A percentile compares a stretch with the other conserved stretches of the same genome.
Evolutionary conservation across 2,113 vertebrate genomes (phyloP).

Genomic region (Gadus macrocephalus): DNA sequence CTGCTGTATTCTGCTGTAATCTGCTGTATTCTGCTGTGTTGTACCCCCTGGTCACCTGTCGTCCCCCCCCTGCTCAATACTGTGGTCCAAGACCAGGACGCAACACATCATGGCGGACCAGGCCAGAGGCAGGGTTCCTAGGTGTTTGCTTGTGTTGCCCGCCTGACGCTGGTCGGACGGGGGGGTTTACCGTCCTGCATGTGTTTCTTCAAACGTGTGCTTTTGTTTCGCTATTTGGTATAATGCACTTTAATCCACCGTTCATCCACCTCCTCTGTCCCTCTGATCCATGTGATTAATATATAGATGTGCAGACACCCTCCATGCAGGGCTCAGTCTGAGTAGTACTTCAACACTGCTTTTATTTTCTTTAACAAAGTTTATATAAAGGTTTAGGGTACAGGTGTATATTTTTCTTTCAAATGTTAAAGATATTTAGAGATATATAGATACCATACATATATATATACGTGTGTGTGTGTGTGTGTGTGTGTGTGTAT

Average conservation of each 20-base stretch:
- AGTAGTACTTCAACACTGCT: conserved; percentile 51
- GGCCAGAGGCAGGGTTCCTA: too few species aligned
- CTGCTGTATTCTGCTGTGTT: conserved; percentile 46
- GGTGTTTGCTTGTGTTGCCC: conserved; percentile 27
- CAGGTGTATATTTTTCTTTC: conserved; percentile 48
- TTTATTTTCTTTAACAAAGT: conserved; percentile 38
- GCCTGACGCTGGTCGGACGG: conserved; percentile 41
- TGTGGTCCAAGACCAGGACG: too few species aligned
- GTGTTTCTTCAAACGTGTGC: conserved; percentile 47
- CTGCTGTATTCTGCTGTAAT: conserved; percentile 56
- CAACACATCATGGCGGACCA: too few species aligned
- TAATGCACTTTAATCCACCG: conserved; percentile 70
- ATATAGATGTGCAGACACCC: conserved; percentile 52
- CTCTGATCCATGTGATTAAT: conserved; percentile 30
- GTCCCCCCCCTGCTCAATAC: too few species aligned
- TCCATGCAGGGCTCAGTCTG: conserved; percentile 66
- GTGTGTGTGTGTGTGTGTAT: too few species aligned
- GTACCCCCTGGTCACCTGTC: conserved; percentile 42
- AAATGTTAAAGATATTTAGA: conserved; percentile 51
- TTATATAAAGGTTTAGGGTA: conserved; percentile 41
- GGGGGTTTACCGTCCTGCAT: conserved; percentile 48
- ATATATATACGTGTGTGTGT: too few species aligned
- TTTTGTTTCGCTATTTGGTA: conserved; percentile 58
- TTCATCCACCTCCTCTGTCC: conserved; percentile 55
- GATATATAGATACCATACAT: background rate